Percentiles rank a stretch among this genome's conserved stretches.
These are phyloP conservation scores for Proteles cristata DNA, from an alignment of 2,113 vertebrate species.

Conservation along the genomic window DNA sequence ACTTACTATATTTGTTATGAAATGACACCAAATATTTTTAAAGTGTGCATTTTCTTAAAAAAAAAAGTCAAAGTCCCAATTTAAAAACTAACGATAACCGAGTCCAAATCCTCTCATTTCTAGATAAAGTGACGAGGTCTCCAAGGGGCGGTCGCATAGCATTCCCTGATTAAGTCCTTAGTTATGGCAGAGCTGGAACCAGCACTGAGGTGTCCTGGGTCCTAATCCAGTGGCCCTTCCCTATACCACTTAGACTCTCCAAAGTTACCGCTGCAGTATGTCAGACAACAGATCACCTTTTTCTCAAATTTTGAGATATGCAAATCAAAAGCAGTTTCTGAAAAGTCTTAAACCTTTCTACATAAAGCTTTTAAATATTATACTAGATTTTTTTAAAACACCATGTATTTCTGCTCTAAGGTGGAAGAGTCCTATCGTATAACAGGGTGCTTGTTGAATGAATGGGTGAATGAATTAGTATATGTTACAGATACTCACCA, in stretches of 20 bases:
- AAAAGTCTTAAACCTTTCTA: neutral
- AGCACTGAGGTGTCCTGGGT: slow-evolving; percentile 40
- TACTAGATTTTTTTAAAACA: neutral
- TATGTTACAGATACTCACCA: neutral
- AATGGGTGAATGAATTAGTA: neutral
- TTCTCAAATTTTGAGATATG: neutral
- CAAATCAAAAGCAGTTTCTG: neutral
- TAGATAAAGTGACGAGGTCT: neutral
- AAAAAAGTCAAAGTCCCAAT: neutral
- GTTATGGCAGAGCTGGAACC: neutral
- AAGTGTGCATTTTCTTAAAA: neutral
- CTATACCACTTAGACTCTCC: neutral
- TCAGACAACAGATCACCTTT: neutral
- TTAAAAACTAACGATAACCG: neutral
- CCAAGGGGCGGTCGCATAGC: neutral
- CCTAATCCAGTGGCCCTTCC: neutral
- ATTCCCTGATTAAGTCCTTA: neutral
- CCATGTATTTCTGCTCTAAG: neutral
- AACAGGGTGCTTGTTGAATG: neutral
- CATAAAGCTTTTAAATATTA: neutral
- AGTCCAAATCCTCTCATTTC: neutral
- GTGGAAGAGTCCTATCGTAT: neutral
- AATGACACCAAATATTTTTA: neutral
- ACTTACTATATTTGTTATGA: neutral
- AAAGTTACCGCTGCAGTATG: neutral